These are phyloP conservation scores for Blera fallax DNA, from an alignment of 2,888 invertebrate species.

Conservation along the genomic window DNA sequence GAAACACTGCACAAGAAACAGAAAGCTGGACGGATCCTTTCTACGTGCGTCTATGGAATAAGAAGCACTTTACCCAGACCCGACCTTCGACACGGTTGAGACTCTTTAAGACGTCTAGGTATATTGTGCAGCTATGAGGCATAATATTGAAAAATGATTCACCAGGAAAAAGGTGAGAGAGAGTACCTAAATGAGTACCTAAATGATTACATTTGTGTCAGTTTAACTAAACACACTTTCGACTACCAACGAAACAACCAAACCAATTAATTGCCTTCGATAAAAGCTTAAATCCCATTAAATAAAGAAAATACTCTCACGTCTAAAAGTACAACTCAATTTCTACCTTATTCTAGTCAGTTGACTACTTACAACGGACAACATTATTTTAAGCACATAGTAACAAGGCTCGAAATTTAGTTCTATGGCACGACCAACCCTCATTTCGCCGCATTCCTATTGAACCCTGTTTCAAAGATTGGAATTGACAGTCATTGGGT, in stretches of 20 bases:
- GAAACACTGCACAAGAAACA: too few relatives aligned
- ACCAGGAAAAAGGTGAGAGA: too few relatives aligned
- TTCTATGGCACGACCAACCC: not conserved
- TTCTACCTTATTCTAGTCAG: not conserved
- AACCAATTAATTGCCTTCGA: not conserved
- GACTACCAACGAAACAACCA: not conserved
- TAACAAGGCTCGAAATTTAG: not conserved
- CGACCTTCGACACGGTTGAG: too few relatives aligned
- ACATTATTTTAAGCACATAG: not conserved
- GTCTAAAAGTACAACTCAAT: not conserved
- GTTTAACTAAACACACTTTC: too few relatives aligned
- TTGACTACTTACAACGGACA: constrained; percentile 1
- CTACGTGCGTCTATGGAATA: too few relatives aligned
- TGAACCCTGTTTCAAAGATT: not conserved
- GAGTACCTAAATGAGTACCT: too few relatives aligned
- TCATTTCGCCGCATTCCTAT: not conserved
- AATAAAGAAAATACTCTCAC: not conserved
- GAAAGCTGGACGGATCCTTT: too few relatives aligned
- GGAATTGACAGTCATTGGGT: constrained; percentile 20
- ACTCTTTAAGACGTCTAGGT: too few relatives aligned
- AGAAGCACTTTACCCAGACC: too few relatives aligned
- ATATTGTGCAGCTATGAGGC: too few relatives aligned
- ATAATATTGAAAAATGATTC: too few relatives aligned
- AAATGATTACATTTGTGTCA: too few relatives aligned
- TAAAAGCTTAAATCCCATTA: not conserved